Evolutionary conservation across 2,113 vertebrate genomes (phyloP), one percentile per base, ranked within the genome.

Genomic region (Calyptommatus sinebrachiatus): DNA sequence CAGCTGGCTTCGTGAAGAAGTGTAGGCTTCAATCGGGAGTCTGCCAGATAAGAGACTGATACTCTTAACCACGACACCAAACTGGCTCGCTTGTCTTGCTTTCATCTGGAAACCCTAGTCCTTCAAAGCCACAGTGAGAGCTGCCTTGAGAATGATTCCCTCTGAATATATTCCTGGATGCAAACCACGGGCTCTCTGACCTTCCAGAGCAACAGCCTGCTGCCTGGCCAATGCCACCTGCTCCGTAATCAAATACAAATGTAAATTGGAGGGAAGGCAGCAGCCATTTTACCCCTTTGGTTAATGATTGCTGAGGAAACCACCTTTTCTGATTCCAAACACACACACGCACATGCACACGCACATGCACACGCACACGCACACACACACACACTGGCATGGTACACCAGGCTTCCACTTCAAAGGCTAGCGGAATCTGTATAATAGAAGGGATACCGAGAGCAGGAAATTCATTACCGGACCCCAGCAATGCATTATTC

Each of bases 171-270:
- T 53, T 46, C 69, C 53, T 78, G 63, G 81, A 68, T 73, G 48
- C 35, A 68, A 61, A 46, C 24, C 35, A 29, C 35, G 65, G 20
- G 35, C 73, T 71, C 71, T 74, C 22, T 69, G 71, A 78, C 76
- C 71, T 62, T 53, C 18, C 63, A 3, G 48, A 74, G 63, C 76
- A 78, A 83, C 63, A 78, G 71, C 81, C 35, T 68, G 73, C 50
- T 70, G 71, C 18, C 48, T 68, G n/a, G 26, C 71, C 24, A 18
- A 1, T 9, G 16, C 70, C 81, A 83, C 81, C 81, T 83, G 81
- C 70, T 78, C 22, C 41, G 31, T 73, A 78, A 83, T 73, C 70
- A 73, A 68, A 68, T 83, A 53, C 61, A 73, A 73, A 78, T 73
- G 76, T 28, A 71, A 46, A 61, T 31, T 76, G 69, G 26, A 29